Conservation (phyloP, 1,140 invertebrate genomes). For the Drosophila pandora region DNA sequence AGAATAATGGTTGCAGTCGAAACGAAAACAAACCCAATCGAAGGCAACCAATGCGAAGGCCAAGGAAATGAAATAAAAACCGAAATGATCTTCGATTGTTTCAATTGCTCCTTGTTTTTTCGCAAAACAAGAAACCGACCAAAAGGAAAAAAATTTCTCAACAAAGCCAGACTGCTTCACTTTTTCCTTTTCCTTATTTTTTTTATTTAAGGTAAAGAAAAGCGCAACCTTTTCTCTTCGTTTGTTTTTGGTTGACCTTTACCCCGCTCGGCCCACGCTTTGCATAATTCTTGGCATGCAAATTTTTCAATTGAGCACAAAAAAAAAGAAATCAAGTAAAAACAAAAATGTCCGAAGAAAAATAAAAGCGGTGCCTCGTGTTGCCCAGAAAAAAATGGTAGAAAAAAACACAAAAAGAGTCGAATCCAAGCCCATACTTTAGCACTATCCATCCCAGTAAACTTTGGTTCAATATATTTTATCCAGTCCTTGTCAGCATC, state of each 20-base stretch:
- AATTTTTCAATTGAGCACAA: constrained; percentile 76
- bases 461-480: constrained; percentile 72
- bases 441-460: constrained; percentile 30
- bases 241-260: constrained; percentile 51
- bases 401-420: constrained; percentile 72
- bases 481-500: constrained; percentile 44
- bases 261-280: constrained; percentile 31
- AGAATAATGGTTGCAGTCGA: constrained; percentile 68
- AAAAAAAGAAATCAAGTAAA: constrained; percentile 65
- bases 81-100: constrained; percentile 71
- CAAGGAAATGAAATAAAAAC: constrained; percentile 39
- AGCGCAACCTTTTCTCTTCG: constrained; percentile 50
- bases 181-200: neutral
- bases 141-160: neutral
- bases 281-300: constrained; percentile 78
- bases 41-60: constrained; percentile 46
- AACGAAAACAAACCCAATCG: constrained; percentile 42
- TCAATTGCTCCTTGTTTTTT: constrained; percentile 57
- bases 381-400: constrained; percentile 58
- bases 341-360: constrained; percentile 60
- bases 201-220: constrained; percentile 33
- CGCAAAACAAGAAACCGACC: constrained; percentile 30
- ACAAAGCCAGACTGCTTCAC: neutral
- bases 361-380: constrained; percentile 26
- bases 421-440: constrained; percentile 49